Evolutionary conservation across 2,113 vertebrate species (phyloP).

Genomic region (Pseudolaguvia tuberculata): DNA sequence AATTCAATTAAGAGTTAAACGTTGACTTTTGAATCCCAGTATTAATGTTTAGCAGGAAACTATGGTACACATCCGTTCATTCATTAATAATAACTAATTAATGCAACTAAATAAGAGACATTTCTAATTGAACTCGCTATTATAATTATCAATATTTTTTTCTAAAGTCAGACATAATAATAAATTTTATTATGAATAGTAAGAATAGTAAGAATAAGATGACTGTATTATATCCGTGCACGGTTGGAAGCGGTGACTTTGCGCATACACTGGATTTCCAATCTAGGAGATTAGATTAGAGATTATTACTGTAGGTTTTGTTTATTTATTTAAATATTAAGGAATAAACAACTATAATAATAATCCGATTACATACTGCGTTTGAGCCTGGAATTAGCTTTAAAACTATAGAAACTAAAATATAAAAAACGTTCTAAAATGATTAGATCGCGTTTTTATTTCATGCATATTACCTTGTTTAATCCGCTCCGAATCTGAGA

Average conservation of each 20-base stretch:
- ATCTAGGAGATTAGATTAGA: too few relatives aligned
- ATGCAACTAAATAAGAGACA: too few relatives aligned
- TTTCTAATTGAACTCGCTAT: too few relatives aligned
- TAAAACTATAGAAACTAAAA: too few relatives aligned
- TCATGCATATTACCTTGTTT: constrained; percentile 59
- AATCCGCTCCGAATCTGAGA: constrained; percentile 40
- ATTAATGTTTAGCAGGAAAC: not conserved
- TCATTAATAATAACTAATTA: not conserved
- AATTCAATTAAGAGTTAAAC: not conserved
- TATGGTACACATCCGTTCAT: too few relatives aligned
- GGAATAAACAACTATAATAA: not conserved
- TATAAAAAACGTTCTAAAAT: too few relatives aligned
- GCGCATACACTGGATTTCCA: constrained; percentile 6
- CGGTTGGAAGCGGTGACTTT: not conserved
- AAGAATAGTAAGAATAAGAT: not conserved
- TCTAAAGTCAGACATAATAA: too few relatives aligned
- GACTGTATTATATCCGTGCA: not conserved
- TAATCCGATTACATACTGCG: too few relatives aligned
- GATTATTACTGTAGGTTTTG: not conserved
- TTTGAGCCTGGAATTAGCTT: not conserved
- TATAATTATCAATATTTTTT: too few relatives aligned
- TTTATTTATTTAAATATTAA: not conserved
- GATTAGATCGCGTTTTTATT: too few relatives aligned
- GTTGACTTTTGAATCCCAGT: not conserved
- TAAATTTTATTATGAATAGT: too few relatives aligned